Percentiles rank a stretch among this genome's conserved stretches.
Conservation (phyloP, 2,113 vertebrate genomes). For the Ancistrus triradiatus region DNA sequence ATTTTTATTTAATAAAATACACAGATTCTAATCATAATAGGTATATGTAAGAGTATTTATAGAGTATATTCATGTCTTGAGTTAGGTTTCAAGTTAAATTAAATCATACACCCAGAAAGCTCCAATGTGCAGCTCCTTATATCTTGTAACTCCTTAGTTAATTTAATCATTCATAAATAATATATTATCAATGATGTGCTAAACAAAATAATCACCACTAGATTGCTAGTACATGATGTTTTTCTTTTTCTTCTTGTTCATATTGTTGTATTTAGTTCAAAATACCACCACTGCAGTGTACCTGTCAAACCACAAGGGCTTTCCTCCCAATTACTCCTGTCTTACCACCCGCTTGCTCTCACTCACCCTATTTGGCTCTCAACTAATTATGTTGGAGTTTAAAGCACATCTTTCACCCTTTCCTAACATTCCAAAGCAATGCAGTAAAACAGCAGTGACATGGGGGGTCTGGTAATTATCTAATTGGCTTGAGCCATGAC, state of each 20-base stretch:
- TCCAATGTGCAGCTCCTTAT: background rate
- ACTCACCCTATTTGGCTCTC: conserved; percentile 41
- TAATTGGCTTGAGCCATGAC: conserved; percentile 74
- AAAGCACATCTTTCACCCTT: conserved; percentile 38
- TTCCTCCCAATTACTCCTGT: conserved; percentile 35
- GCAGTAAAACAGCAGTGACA: conserved; percentile 59
- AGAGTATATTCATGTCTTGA: no score
- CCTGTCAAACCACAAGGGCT: conserved; percentile 28
- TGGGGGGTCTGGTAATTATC: conserved; percentile 71
- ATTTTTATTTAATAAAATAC: no score
- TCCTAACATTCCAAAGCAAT: conserved; percentile 27
- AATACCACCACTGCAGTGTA: background rate
- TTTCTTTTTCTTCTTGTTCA: background rate
- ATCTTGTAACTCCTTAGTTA: no score
- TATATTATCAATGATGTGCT: no score
- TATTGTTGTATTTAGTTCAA: background rate
- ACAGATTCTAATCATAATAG: no score
- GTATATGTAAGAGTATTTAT: background rate
- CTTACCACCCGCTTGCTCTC: conserved; percentile 32
- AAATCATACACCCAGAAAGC: no score
- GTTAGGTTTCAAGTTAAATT: no score
- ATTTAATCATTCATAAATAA: no score
- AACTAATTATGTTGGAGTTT: conserved; percentile 49
- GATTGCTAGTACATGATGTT: background rate
- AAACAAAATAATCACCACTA: background rate